These are phyloP conservation scores for Panurus biarmicus DNA, from an alignment of 2,113 vertebrate species.

Conservation along the genomic window DNA sequence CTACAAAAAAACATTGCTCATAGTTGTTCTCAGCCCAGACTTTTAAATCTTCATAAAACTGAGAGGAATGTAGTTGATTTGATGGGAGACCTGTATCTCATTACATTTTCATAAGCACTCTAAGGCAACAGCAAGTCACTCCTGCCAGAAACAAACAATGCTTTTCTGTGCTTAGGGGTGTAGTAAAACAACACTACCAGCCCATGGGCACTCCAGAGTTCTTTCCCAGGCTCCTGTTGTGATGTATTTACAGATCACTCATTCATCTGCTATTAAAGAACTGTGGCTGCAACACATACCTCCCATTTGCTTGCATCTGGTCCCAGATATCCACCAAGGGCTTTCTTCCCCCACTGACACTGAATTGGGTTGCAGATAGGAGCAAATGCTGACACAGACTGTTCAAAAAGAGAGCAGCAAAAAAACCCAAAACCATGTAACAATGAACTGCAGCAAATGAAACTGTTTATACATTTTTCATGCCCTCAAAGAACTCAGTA, in stretches of 20 bases:
- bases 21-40: not conserved
- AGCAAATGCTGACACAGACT: slow-evolving; percentile 93
- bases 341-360: slow-evolving; percentile 95
- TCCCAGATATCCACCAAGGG: slow-evolving; percentile 88
- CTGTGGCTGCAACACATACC: slow-evolving; percentile 63
- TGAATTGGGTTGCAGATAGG: slow-evolving; percentile 94
- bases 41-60: not conserved
- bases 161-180: not conserved
- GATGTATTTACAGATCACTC: not conserved
- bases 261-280: not conserved
- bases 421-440: not conserved
- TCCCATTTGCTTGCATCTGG: slow-evolving; percentile 85
- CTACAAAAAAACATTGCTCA: not conserved
- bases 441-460: not conserved
- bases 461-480: not conserved
- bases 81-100: not conserved
- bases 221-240: not conserved
- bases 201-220: not conserved
- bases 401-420: not conserved
- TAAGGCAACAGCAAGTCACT: not conserved
- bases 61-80: not conserved
- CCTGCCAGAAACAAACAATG: not conserved
- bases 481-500: not conserved
- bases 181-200: not conserved
- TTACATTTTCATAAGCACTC: not conserved